phyloP scores from a whole-genome alignment of 2,113 vertebrate species.

The Nothoprocta pentlandii region DNA sequence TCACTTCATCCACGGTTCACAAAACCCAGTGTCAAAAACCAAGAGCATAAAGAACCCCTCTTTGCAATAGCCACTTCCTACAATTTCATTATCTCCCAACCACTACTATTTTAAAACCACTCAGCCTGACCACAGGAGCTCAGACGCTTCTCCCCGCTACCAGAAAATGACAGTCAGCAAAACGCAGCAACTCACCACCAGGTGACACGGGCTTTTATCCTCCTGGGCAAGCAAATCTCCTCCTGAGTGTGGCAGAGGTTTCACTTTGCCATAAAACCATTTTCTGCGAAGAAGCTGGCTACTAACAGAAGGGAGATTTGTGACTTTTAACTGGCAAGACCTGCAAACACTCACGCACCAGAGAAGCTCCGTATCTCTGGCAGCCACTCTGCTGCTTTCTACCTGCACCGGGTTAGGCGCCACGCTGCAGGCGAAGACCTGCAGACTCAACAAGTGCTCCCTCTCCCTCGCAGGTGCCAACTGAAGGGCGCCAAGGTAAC shows the following conservation, averaged over 20 bases:
- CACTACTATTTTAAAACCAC: neutral
- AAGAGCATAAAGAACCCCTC: neutral
- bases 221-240: neutral
- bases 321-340: accelerated
- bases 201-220: neutral
- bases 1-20: too few relatives aligned
- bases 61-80: constrained; percentile 62
- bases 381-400: accelerated
- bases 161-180: neutral
- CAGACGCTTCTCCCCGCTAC: neutral
- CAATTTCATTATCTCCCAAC: constrained; percentile 2
- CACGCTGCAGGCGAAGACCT: accelerated
- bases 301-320: accelerated
- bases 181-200: neutral
- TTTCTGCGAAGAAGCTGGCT: accelerated
- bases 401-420: neutral
- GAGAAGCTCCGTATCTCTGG: accelerated
- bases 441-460: neutral
- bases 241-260: neutral
- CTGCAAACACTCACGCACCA: accelerated
- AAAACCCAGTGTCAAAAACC: neutral
- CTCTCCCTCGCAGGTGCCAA: neutral
- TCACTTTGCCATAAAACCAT: neutral
- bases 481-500: neutral
- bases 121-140: constrained; percentile 43